Conservation (phyloP, 2,888 invertebrate genomes). For the Busseola fusca region DNA sequence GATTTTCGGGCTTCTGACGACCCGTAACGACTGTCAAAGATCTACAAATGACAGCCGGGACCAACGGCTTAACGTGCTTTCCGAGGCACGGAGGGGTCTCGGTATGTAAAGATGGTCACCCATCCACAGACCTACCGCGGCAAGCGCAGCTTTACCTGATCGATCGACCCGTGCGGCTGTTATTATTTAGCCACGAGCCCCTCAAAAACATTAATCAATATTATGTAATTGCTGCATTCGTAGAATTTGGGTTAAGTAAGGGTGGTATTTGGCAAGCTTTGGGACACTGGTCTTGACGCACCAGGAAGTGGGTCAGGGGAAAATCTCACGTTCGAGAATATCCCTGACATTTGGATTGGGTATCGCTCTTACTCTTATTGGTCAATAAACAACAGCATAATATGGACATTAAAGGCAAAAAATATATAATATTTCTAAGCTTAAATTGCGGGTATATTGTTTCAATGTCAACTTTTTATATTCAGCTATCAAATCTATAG, state of each 20-base stretch:
- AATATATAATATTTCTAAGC: conserved; percentile 10
- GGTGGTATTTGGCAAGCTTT: conserved; percentile 1
- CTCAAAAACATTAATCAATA: no score
- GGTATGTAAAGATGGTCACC: no score
- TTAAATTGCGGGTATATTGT: conserved; percentile 20
- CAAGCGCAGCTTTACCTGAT: no score
- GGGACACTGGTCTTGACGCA: no score
- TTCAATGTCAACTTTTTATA: conserved; percentile 43
- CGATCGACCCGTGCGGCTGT: no score
- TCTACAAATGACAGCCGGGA: no score
- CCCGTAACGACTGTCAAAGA: no score
- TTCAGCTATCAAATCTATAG: conserved; percentile 13
- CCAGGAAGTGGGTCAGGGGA: neutral
- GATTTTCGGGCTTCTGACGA: no score
- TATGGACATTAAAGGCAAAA: neutral
- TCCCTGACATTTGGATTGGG: neutral
- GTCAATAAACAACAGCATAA: conserved; percentile 5
- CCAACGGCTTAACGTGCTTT: no score
- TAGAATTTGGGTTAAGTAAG: neutral
- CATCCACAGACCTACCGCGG: no score
- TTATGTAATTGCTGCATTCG: neutral
- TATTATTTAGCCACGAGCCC: no score
- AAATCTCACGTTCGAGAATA: conserved; percentile 1
- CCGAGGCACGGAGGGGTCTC: no score
- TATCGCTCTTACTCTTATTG: neutral